Evolutionary conservation across 2,797 vertebrate species (phyloP).

Genomic region (Spheniscus humboldti): DNA sequence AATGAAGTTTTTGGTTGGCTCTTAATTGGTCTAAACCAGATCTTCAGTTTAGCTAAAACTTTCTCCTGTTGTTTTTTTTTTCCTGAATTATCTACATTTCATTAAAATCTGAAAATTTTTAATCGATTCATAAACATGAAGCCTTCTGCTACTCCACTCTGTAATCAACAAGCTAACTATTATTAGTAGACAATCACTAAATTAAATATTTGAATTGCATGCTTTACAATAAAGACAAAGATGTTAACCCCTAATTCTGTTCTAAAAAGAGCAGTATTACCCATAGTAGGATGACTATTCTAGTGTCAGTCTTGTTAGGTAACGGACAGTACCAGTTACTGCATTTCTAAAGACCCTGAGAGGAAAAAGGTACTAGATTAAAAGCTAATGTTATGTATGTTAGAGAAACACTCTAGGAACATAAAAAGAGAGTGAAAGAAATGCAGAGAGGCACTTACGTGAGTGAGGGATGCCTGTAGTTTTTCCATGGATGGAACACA

Average conservation of each 20-base stretch:
- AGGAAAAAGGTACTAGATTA: slow-evolving; percentile 49
- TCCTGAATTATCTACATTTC: background rate
- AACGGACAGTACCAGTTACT: slow-evolving; percentile 19
- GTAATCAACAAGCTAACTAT: background rate
- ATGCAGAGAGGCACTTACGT: slow-evolving; percentile 84
- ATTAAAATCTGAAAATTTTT: background rate
- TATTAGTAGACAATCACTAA: background rate
- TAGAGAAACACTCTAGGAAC: slow-evolving; percentile 52
- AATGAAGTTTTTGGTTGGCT: background rate
- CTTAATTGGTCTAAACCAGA: background rate
- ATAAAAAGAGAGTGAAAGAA: slow-evolving; percentile 52
- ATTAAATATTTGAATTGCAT: slow-evolving; percentile 54
- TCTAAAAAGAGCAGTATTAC: slow-evolving; percentile 24
- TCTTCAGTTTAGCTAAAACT: background rate
- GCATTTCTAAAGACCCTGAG: slow-evolving; percentile 41
- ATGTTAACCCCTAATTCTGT: slow-evolving; percentile 44
- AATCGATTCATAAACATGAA: background rate
- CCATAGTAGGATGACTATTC: slow-evolving; percentile 9
- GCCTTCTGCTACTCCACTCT: slow-evolving; percentile 1
- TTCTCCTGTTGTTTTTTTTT: too few relatives aligned
- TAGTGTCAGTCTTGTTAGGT: slow-evolving; percentile 73
- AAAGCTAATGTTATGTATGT: slow-evolving; percentile 56
- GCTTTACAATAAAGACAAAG: slow-evolving; percentile 38
- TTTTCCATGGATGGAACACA: slow-evolving; percentile 86
- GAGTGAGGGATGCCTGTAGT: slow-evolving; percentile 84